phyloP scores from a whole-genome alignment of 2,888 invertebrate genomes.

The Strigamia maritima region DNA sequence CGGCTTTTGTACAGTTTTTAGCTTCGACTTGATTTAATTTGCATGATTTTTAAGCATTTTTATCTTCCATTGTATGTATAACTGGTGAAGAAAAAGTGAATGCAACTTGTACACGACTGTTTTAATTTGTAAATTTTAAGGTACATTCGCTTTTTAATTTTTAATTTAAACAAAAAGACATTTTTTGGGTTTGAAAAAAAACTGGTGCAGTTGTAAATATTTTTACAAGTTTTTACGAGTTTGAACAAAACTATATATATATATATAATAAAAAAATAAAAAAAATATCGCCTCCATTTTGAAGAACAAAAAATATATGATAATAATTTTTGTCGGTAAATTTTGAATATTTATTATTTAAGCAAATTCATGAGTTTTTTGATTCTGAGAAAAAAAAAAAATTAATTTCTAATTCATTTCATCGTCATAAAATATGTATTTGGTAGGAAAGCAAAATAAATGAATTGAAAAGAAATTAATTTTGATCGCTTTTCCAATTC shows the following conservation, averaged over 20 bases:
- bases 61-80: conserved; percentile 18
- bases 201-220: not conserved
- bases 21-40: not conserved
- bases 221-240: not conserved
- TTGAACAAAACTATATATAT: not conserved
- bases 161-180: not conserved
- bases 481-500: conserved; percentile 49
- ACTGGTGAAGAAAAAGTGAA: not conserved
- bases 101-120: not conserved
- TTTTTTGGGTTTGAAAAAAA: not conserved
- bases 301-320: too few relatives aligned
- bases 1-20: not conserved
- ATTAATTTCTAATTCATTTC: not conserved
- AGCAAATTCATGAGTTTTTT: too few relatives aligned
- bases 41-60: not conserved
- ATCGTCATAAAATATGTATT: not conserved
- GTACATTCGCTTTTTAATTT: not conserved
- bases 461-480: not conserved
- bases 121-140: not conserved
- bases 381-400: too few relatives aligned
- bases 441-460: not conserved
- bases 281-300: too few relatives aligned
- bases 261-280: too few relatives aligned
- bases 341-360: too few relatives aligned
- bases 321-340: too few relatives aligned